Percentiles rank a stretch among this genome's conserved stretches.
Conservation (phyloP, 2,797 vertebrate genomes). For the Masticophis lateralis region DNA sequence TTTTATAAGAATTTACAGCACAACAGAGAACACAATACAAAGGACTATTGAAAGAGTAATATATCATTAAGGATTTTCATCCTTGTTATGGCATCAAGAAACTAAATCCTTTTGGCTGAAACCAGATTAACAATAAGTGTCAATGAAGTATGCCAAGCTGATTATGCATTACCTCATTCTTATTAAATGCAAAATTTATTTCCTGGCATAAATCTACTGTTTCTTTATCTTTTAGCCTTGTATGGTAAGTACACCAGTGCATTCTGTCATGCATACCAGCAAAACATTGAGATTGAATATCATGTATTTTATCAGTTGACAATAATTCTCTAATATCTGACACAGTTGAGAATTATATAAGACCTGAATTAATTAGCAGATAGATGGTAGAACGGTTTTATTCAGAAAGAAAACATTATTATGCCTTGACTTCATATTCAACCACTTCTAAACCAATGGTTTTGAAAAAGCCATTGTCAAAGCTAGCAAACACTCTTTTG, state of each 20-base stretch:
- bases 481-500: not conserved
- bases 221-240: not conserved
- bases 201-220: not conserved
- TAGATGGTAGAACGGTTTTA: constrained; percentile 12
- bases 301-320: not conserved
- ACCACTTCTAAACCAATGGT: not conserved
- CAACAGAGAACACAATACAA: not conserved
- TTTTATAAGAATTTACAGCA: not conserved
- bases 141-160: not conserved
- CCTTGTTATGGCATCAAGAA: not conserved
- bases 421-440: constrained; percentile 18
- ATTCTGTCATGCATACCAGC: not conserved
- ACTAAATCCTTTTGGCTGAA: not conserved
- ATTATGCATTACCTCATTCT: not conserved
- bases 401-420: constrained; percentile 32
- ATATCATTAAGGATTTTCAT: not conserved
- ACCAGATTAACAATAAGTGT: not conserved
- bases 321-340: constrained; percentile 20
- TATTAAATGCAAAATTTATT: not conserved
- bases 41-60: not conserved
- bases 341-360: constrained; percentile 11
- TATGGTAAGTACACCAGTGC: not conserved
- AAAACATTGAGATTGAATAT: not conserved
- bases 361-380: constrained; percentile 2
- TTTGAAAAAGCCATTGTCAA: not conserved